Evolutionary conservation across 64 coral and sea anemone genomes (phyloP).

Genomic region (Trachythela sp.): DNA sequence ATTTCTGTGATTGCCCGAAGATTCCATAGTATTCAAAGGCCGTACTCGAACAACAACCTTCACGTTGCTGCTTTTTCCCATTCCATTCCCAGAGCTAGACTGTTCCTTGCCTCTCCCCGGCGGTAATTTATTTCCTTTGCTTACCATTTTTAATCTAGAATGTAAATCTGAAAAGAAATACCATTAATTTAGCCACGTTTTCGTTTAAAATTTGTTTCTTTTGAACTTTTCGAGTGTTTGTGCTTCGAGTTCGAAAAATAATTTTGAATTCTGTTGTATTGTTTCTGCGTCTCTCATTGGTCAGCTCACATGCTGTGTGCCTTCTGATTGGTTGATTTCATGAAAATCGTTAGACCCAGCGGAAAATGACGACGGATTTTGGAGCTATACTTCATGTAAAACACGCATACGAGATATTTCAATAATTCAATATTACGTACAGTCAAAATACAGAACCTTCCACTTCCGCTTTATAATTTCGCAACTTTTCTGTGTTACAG

Average conservation of each 20-base stretch:
- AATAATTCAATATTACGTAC: too few relatives aligned
- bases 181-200: background rate
- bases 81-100: background rate
- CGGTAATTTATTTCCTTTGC: background rate
- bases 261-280: background rate
- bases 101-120: background rate
- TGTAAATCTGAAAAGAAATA: background rate
- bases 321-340: background rate
- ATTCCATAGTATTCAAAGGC: constrained; percentile 64
- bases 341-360: background rate
- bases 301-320: background rate
- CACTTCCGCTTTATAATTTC: too few relatives aligned
- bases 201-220: background rate
- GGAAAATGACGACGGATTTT: background rate
- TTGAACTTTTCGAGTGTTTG: background rate
- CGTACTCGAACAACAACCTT: constrained; percentile 92
- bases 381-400: background rate
- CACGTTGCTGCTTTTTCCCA: constrained; percentile 54
- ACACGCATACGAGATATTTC: too few relatives aligned
- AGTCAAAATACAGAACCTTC: too few relatives aligned
- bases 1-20: constrained; percentile 30
- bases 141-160: background rate
- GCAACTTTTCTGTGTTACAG: too few relatives aligned
- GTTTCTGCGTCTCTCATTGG: background rate
- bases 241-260: background rate